These are phyloP conservation scores for Redunca redunca DNA, from an alignment of 2,113 vertebrate genomes.

Conservation along the genomic window DNA sequence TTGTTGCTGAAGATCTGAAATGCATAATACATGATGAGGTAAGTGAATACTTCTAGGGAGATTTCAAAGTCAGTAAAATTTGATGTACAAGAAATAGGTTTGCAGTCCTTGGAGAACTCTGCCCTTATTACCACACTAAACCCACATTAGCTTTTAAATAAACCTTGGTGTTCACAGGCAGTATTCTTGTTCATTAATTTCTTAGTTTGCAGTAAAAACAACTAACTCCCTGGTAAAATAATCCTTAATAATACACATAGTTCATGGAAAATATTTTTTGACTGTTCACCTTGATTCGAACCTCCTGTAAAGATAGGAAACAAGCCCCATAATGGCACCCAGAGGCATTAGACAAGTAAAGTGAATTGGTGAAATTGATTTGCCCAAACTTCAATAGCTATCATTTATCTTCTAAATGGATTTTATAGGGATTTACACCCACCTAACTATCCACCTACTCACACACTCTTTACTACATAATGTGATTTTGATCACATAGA, in stretches of 20 bases:
- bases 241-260: slow-evolving; percentile 32
- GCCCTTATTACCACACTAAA: slow-evolving; percentile 45
- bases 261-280: not conserved
- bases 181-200: slow-evolving; percentile 48
- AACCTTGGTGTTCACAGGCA: slow-evolving; percentile 40
- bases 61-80: slow-evolving; percentile 62
- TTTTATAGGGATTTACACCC: slow-evolving; percentile 37
- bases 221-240: slow-evolving; percentile 7
- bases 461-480: slow-evolving; percentile 41
- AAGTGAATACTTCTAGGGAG: slow-evolving; percentile 21
- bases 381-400: slow-evolving; percentile 48
- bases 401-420: slow-evolving; percentile 43
- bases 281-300: slow-evolving; percentile 31
- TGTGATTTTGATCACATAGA: slow-evolving; percentile 43
- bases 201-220: slow-evolving; percentile 43
- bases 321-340: not conserved
- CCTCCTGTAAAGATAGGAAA: slow-evolving; percentile 15
- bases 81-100: slow-evolving; percentile 45
- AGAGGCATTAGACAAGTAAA: slow-evolving; percentile 25
- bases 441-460: slow-evolving; percentile 36
- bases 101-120: not conserved
- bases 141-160: slow-evolving; percentile 42
- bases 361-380: slow-evolving; percentile 47
- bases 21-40: not conserved
- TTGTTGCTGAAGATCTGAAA: slow-evolving; percentile 15